Conservation (phyloP, 2,797 vertebrate species). For the Danio aesculapii region DNA sequence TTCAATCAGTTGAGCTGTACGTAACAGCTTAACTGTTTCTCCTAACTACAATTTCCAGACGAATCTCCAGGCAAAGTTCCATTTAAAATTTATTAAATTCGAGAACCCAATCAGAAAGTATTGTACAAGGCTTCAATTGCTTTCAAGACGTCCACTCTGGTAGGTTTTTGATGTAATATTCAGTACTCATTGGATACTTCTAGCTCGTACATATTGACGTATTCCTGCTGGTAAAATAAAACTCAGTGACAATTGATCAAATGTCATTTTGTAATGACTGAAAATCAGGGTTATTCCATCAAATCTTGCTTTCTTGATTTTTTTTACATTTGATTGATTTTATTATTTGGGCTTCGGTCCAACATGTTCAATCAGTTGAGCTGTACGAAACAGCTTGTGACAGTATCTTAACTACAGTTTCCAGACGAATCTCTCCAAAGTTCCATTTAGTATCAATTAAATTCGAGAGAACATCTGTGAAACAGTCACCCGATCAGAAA, state of each 20-base stretch:
- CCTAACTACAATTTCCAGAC: conserved; percentile 29
- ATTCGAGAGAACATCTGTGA: conserved; percentile 6
- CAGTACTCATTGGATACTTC: conserved; percentile 82
- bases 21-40: conserved; percentile 40
- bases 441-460: not conserved
- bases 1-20: conserved; percentile 44
- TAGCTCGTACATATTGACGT: conserved; percentile 90
- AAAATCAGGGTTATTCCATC: too few relatives aligned
- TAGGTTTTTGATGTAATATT: not conserved
- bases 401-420: conserved; percentile 32
- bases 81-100: not conserved
- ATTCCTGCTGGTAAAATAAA: conserved; percentile 78
- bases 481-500: not conserved
- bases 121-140: not conserved
- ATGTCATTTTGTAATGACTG: too few relatives aligned
- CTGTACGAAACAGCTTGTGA: conserved; percentile 42
- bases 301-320: too few relatives aligned
- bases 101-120: not conserved
- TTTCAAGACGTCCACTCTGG: not conserved
- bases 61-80: not conserved
- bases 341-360: conserved; percentile 1
- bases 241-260: too few relatives aligned
- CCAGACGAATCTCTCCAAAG: conserved; percentile 16
- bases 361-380: conserved; percentile 45
- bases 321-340: too few relatives aligned